These are phyloP conservation scores for Pelobates cultripes DNA, from an alignment of 2,797 vertebrate species.

Conservation along the genomic window DNA sequence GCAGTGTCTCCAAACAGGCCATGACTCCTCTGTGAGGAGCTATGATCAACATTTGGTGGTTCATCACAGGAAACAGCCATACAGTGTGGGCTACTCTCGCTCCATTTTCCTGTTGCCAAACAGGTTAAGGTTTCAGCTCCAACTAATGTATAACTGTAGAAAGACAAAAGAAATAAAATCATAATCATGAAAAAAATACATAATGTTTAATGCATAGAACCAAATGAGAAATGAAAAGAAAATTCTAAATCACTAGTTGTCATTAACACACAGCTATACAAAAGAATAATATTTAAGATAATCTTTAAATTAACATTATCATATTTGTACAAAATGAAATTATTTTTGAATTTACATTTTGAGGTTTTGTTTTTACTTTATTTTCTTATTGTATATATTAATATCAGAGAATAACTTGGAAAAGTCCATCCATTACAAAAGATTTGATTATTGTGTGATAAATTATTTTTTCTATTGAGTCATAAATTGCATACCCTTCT, in stretches of 20 bases:
- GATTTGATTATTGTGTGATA: too few species aligned
- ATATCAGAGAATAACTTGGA: too few species aligned
- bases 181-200: not conserved
- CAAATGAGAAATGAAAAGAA: not conserved
- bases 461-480: not conserved
- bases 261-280: too few species aligned
- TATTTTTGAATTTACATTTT: too few species aligned
- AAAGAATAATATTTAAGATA: too few species aligned
- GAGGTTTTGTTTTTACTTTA: too few species aligned
- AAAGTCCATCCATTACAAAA: too few species aligned
- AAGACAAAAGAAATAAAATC: slow-evolving; percentile 14
- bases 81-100: slow-evolving; percentile 82
- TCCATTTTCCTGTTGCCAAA: slow-evolving; percentile 85
- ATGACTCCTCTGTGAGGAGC: slow-evolving; percentile 87
- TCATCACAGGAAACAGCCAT: slow-evolving; percentile 93
- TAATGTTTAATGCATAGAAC: not conserved
- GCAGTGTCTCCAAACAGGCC: slow-evolving; percentile 90
- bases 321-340: too few species aligned
- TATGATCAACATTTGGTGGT: slow-evolving; percentile 88
- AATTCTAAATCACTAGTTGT: too few species aligned
- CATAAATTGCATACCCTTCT: slow-evolving; percentile 84
- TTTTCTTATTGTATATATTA: too few species aligned
- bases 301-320: too few species aligned
- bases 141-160: slow-evolving; percentile 86
- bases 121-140: slow-evolving; percentile 86